Evolutionary conservation across 2,888 invertebrate genomes (phyloP).

Genomic region (Thereva nobilitata): DNA sequence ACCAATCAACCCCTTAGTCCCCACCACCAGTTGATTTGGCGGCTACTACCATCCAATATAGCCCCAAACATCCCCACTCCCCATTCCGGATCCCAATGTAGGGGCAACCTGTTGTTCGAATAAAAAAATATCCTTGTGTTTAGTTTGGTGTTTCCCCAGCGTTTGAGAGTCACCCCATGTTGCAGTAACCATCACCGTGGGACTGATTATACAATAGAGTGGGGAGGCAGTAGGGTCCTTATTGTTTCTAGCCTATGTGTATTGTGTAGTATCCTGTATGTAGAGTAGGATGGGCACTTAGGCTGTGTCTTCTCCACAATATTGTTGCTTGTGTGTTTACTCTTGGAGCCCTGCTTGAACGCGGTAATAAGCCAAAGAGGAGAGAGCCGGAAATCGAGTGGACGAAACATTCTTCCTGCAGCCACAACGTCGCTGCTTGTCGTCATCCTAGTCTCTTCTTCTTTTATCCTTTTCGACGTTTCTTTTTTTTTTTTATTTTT

Average conservation of each 20-base stretch:
- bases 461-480: background rate
- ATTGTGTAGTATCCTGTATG: no score
- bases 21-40: background rate
- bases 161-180: background rate
- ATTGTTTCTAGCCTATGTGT: background rate
- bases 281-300: no score
- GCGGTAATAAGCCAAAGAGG: constrained; percentile 16
- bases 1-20: background rate
- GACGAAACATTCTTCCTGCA: constrained; percentile 1
- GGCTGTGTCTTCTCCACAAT: constrained; percentile 6
- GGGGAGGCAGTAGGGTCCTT: constrained; percentile 38
- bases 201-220: constrained; percentile 42
- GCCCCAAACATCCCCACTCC: background rate
- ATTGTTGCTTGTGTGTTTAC: constrained; percentile 19
- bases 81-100: no score
- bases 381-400: constrained; percentile 12
- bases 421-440: constrained; percentile 33
- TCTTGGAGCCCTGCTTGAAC: constrained; percentile 7
- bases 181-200: constrained; percentile 33
- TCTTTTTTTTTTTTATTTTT: constrained; percentile 13
- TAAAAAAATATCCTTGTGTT: background rate
- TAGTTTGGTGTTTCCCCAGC: background rate
- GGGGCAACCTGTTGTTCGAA: constrained; percentile 19
- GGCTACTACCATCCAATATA: background rate
- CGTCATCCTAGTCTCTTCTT: constrained; percentile 26